Conservation (phyloP, 2,797 vertebrate species). For the Argya squamiceps region DNA sequence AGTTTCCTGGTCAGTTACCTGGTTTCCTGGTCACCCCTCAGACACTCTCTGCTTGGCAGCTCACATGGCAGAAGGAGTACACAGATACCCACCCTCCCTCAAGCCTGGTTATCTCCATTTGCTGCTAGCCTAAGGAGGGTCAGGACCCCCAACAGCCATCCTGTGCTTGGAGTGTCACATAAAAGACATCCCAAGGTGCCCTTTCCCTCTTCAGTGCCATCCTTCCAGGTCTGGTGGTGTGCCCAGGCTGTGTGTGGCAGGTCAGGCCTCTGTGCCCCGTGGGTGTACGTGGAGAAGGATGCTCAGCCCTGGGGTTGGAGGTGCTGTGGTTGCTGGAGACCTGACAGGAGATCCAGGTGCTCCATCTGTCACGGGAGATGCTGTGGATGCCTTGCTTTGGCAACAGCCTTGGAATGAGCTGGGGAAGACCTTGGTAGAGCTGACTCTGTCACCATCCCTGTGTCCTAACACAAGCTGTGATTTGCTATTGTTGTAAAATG, state of each 20-base stretch:
- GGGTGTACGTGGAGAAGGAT: neutral
- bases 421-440: neutral
- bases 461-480: neutral
- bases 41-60: neutral
- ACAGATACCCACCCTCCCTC: neutral
- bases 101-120: neutral
- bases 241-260: neutral
- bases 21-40: neutral
- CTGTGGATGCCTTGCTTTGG: neutral
- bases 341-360: neutral
- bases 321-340: neutral
- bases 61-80: neutral
- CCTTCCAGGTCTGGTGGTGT: neutral
- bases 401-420: neutral
- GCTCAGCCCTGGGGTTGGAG: neutral
- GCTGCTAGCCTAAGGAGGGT: neutral
- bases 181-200: neutral
- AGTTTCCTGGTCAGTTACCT: too few relatives aligned
- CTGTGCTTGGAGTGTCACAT: neutral
- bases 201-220: neutral
- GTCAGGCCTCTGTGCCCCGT: rapidly evolving
- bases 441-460: neutral
- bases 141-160: rapidly evolving
- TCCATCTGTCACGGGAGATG: neutral
- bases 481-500: neutral